Base-by-base conservation (phyloP, 2,888 invertebrate species). In the Andrena trimmerana region DNA sequence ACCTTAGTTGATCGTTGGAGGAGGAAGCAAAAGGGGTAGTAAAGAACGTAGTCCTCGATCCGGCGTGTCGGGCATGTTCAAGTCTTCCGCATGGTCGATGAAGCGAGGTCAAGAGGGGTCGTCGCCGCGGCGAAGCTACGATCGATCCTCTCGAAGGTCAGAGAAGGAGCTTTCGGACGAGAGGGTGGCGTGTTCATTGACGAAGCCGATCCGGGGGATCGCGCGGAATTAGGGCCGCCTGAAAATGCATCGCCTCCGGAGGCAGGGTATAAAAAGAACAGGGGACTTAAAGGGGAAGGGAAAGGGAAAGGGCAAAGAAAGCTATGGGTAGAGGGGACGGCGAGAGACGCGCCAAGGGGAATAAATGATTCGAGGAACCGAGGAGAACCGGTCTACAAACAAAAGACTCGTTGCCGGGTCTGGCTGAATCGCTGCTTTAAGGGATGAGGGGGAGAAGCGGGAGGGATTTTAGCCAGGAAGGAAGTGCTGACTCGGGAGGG, bases 331-430 rank as follows among this genome's bases (percentile, higher is more conserved):
- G 42, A 29, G n/a, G 50, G 57, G 74, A 68, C 54, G 27, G 76
- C 75, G 67, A 57, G 74, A 62, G 42, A 65, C 20, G 75, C 60
- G 67, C 72, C 79, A 67, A 76, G 71, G 81, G 87, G 90, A 90
- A 92, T 91, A 92, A 92, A 92, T 90, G 92, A 90, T 92, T 92
- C 92, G 92, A 90, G 89, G 92, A 92, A 92, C 89, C 78, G 73
- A 66, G 86, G 82, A 82, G 88, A 36, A 92, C 92, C 91, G 91
- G 91, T 91, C 88, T 86, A 86, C 90, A 90, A 92, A 92, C 92
- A 92, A 92, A 92, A 92, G 92, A 88, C 86, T 88, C 84, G 83
- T 85, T 80, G 80, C 76, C 81, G 77, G 84, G 81, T 76, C 78
- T 78, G 88, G 72, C 74, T 71, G 81, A 72, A 81, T 72, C 79